phyloP scores from a whole-genome alignment of 2,797 vertebrate species.

The Syncerus caffer region DNA sequence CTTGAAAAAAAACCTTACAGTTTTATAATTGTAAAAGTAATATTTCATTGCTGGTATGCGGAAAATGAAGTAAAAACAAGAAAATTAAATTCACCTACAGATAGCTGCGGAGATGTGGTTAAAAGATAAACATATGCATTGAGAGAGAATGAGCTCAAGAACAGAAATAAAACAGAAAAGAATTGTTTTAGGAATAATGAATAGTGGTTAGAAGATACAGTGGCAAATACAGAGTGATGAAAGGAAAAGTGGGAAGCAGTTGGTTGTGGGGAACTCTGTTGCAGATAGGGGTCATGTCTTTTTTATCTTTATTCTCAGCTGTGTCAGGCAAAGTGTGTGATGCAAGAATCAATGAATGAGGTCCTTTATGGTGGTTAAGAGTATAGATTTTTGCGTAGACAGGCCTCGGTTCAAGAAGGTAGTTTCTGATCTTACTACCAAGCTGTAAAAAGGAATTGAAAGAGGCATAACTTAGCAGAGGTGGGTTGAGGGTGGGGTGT shows the following conservation, averaged over 20 bases:
- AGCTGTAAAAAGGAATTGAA: background rate
- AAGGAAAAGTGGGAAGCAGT: background rate
- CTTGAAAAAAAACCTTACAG: background rate
- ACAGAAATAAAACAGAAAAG: background rate
- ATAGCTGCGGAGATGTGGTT: background rate
- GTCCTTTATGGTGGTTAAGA: background rate
- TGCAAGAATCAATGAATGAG: background rate
- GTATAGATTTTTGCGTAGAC: background rate
- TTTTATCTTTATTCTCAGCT: background rate
- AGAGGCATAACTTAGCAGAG: background rate
- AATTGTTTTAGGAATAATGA: background rate
- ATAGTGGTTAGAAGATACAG: background rate
- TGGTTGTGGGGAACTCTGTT: background rate
- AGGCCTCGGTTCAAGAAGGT: background rate
- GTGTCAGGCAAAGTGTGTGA: background rate
- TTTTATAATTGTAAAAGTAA: constrained; percentile 16
- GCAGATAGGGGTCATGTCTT: background rate
- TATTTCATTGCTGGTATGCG: background rate
- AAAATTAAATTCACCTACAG: background rate
- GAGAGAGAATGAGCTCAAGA: background rate
- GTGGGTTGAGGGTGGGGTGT: too few species aligned
- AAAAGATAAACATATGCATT: background rate
- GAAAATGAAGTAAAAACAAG: constrained; percentile 23
- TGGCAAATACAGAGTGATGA: background rate
- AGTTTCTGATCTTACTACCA: background rate